Percentiles rank a stretch among this genome's conserved stretches.
Conservation (phyloP, 2,888 invertebrate species). For the Macrostomum cliftonense region DNA sequence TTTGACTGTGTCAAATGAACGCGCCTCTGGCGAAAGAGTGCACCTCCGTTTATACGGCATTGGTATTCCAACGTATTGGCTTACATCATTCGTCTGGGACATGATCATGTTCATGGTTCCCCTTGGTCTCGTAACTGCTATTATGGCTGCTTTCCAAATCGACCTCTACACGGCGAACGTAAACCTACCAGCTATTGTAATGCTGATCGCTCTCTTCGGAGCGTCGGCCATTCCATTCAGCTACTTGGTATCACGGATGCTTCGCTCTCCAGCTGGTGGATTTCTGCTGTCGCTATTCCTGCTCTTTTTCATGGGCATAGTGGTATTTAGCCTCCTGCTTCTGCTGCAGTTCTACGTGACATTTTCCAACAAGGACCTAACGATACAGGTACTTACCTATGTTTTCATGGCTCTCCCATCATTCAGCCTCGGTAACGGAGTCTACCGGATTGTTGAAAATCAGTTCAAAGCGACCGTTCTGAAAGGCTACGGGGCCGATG, state of each 20-base stretch:
- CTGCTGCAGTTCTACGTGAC: neutral
- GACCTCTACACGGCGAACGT: constrained; percentile 26
- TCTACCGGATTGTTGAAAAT: constrained; percentile 32
- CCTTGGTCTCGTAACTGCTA: constrained; percentile 21
- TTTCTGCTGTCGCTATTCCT: constrained; percentile 24
- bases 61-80: constrained; percentile 18
- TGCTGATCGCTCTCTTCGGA: constrained; percentile 31
- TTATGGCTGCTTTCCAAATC: constrained; percentile 28
- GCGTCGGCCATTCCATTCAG: constrained; percentile 34
- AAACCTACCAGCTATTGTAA: constrained; percentile 28
- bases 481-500: constrained; percentile 26
- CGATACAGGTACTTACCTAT: constrained; percentile 3
- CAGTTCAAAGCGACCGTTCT: constrained; percentile 30
- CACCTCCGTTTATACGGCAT: too few species aligned
- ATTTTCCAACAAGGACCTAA: neutral
- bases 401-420: constrained; percentile 22
- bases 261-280: constrained; percentile 10
- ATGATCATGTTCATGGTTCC: constrained; percentile 21
- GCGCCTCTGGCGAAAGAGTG: too few species aligned
- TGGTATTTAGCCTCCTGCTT: too few species aligned
- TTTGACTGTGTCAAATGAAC: too few species aligned
- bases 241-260: constrained; percentile 23
- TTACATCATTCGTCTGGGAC: constrained; percentile 18
- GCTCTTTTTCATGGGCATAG: constrained; percentile 14
- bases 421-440: constrained; percentile 30